Conservation (phyloP, 2,888 invertebrate genomes). For the Bruchidius siliquastri region DNA sequence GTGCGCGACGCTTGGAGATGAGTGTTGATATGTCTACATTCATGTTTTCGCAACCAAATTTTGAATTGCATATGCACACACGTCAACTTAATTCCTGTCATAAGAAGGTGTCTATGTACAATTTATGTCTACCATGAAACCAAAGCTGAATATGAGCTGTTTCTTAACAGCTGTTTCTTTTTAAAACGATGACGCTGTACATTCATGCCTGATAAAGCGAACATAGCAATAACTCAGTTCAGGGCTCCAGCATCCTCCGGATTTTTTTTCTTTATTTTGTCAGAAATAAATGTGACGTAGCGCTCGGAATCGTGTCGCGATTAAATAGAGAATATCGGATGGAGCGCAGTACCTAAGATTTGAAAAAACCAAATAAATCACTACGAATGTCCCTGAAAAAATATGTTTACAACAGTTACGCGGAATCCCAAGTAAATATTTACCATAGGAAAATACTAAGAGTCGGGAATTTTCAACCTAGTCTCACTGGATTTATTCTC, state of each 20-base stretch:
- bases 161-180: neutral
- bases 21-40: too few relatives aligned
- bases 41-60: too few relatives aligned
- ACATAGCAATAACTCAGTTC: neutral
- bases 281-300: neutral
- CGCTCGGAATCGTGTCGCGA: neutral
- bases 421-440: neutral
- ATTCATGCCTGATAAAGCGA: neutral
- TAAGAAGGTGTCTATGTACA: too few relatives aligned
- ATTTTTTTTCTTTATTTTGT: neutral
- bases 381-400: neutral
- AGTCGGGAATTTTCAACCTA: neutral
- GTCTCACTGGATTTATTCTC: neutral
- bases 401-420: neutral
- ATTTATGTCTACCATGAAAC: too few relatives aligned
- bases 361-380: neutral
- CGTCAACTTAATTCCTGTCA: too few relatives aligned
- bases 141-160: neutral
- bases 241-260: neutral
- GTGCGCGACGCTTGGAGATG: too few relatives aligned
- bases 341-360: neutral
- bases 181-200: neutral
- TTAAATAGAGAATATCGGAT: neutral
- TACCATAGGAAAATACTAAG: neutral
- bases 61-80: too few relatives aligned